Conservation (phyloP, 2,888 invertebrate genomes). For the Tyria jacobaeae region DNA sequence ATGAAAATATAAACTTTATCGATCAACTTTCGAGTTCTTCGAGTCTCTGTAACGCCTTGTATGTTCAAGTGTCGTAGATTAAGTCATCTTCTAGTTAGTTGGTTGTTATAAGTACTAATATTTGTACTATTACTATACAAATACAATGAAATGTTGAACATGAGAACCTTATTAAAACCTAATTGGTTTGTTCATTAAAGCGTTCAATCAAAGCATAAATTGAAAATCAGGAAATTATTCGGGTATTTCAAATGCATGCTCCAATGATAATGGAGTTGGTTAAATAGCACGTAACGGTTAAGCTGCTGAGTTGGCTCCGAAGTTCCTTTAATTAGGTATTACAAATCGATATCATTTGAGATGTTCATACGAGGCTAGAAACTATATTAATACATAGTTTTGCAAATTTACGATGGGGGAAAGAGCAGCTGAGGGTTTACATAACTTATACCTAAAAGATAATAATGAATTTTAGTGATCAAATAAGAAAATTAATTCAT, state of each 20-base stretch:
- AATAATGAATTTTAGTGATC: no score
- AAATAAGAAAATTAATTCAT: no score
- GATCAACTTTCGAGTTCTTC: no score
- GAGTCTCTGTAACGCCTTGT: no score
- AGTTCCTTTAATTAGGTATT: background rate
- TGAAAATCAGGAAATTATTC: conserved; percentile 6
- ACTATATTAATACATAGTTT: background rate
- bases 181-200: conserved; percentile 7
- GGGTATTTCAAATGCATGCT: background rate
- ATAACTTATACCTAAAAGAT: no score
- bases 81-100: no score
- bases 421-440: no score
- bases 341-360: background rate
- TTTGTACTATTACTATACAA: background rate
- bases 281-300: background rate
- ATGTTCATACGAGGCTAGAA: background rate
- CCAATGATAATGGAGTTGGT: background rate
- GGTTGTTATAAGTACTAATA: no score
- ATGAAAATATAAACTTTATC: no score
- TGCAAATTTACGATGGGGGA: no score
- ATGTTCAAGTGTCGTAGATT: no score
- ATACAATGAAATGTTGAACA: background rate
- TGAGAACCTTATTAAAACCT: background rate
- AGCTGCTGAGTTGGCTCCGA: background rate
- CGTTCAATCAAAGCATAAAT: background rate